Conservation (phyloP, 2,797 vertebrate genomes). For the Eulemur mongoz region DNA sequence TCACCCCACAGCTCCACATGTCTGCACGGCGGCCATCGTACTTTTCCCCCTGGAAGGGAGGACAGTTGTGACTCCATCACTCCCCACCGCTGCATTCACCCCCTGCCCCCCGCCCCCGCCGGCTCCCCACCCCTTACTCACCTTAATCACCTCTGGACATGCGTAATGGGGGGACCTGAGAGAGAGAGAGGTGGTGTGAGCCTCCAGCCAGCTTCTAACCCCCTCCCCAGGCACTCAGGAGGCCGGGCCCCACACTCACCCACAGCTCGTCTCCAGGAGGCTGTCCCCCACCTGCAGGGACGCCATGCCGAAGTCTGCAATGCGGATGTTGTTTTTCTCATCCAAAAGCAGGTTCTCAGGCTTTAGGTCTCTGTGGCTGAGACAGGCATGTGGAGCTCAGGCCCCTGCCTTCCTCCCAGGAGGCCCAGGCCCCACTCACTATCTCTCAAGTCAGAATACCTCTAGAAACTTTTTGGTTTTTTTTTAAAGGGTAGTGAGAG, state of each 20-base stretch:
- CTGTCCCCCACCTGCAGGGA: slow-evolving; percentile 97
- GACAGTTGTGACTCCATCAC: rapidly evolving
- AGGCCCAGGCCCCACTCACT: too few relatives aligned
- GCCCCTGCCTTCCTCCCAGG: background rate
- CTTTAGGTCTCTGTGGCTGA: slow-evolving; percentile 95
- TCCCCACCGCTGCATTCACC: rapidly evolving
- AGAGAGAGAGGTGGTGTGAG: slow-evolving; percentile 30
- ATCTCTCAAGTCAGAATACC: background rate
- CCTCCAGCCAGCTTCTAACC: background rate
- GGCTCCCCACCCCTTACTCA: slow-evolving; percentile 57
- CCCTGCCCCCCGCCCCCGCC: rapidly evolving
- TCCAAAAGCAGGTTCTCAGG: slow-evolving; percentile 95
- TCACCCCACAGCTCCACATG: slow-evolving; percentile 97
- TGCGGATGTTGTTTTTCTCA: slow-evolving; percentile 96
- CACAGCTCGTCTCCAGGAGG: slow-evolving; percentile 95
- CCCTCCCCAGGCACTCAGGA: background rate
- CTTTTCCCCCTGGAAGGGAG: slow-evolving; percentile 90
- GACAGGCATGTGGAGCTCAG: background rate
- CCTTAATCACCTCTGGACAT: slow-evolving; percentile 87
- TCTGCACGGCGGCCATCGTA: slow-evolving; percentile 95
- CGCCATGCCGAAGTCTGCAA: slow-evolving; percentile 96
- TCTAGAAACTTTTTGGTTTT: background rate
- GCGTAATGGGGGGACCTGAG: slow-evolving; percentile 86
- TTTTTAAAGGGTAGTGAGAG: background rate
- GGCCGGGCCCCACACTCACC: slow-evolving; percentile 85